Base-by-base conservation (phyloP, 2,888 invertebrate species). In the Tinea pellionella region DNA sequence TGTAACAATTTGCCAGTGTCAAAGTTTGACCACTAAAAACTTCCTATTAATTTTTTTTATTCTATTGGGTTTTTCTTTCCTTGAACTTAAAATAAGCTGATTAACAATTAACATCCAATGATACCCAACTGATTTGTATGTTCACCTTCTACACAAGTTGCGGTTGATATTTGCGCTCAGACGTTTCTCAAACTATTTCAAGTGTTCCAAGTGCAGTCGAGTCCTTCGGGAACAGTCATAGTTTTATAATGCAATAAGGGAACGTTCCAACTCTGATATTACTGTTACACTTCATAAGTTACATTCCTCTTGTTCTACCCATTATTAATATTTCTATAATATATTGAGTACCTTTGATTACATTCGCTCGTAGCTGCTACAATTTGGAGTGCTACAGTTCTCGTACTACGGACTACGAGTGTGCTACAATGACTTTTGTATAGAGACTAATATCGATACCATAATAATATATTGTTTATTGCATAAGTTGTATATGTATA, bases 231-330 rank as follows among this genome's bases (percentile, higher is more conserved):
- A 67, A 68, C 71, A 71, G 71, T 77, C 69, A 72, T 73, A 78
- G 73, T 80, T 82, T 80, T 76, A 77, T 76, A 77, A 76, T 72
- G 73, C 72, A 78, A 80, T 80, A 79, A 75, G 69, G 65, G 70
- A 67, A 74, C 72, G 65, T 70, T 69, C 67, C 61, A 66, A 68
- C 67, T 67, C 64, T 64, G 66, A 73, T 75, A 73, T 73, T 74
- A 74, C 71, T 65, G 64, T 67, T 72, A 66, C 56, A 42, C 72
- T 73, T 68, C 66, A 63, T 63, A 64, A 74, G 11, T 47, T 43
- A 43, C 4, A 2, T 61, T 29, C 55, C 6, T 55, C 3, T 12
- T 12, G 47, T 18, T 47, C 47, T 47, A 18, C 37, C 2, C 37
- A 37, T 6, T 37, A 37, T 37, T n/a, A 37, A 37, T 37, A 37